phyloP scores from a whole-genome alignment of 2,113 vertebrate genomes.

The Sarotherodon lohbergeri region DNA sequence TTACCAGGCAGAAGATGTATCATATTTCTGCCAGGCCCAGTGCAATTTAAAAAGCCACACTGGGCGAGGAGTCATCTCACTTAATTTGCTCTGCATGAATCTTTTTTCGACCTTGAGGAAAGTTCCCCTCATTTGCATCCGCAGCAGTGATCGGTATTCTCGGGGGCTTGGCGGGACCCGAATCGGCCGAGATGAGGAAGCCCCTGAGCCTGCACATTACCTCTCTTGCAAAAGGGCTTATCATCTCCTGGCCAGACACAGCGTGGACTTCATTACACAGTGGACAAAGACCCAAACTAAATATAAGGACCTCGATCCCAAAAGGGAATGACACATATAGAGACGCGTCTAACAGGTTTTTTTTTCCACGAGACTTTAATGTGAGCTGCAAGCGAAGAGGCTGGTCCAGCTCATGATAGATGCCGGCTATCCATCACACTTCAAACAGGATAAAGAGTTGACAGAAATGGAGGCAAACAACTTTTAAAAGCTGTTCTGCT shows the following conservation, averaged over 20 bases:
- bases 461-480: conserved; percentile 7
- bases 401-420: background rate
- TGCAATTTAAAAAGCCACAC: conserved; percentile 37
- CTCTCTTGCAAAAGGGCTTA: conserved; percentile 44
- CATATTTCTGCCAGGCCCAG: conserved; percentile 15
- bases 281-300: conserved; percentile 44
- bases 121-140: conserved; percentile 58
- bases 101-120: conserved; percentile 56
- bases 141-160: conserved; percentile 42
- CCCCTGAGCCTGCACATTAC: conserved; percentile 38
- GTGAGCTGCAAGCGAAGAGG: background rate
- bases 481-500: background rate
- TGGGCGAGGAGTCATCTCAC: conserved; percentile 17
- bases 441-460: background rate
- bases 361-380: background rate
- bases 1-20: conserved; percentile 26
- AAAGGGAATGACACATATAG: conserved; percentile 12
- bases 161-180: conserved; percentile 5
- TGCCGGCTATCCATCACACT: background rate
- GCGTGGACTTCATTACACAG: conserved; percentile 32
- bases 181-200: conserved; percentile 25
- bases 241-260: conserved; percentile 31
- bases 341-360: background rate
- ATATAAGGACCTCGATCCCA: conserved; percentile 36
- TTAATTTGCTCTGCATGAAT: conserved; percentile 51